Base-by-base conservation (phyloP, 2,113 vertebrate species). In the Tupaia tana region DNA sequence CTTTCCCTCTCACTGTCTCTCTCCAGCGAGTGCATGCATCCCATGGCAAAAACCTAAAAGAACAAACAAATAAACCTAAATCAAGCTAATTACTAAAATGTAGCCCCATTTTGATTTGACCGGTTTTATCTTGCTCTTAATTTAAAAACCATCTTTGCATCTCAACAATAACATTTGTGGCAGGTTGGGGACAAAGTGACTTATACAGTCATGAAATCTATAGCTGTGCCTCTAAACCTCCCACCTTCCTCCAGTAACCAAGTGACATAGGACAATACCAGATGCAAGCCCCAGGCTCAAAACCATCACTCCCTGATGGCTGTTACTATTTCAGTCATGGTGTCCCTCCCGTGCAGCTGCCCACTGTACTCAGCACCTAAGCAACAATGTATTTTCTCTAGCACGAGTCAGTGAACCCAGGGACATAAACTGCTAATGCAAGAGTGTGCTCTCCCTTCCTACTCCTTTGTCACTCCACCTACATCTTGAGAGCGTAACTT, bases 51-150 rank as follows among this genome's bases (percentile, higher is more conserved):
- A 43, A 43, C 43, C 43, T 43, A 43, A 43, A 43, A 43, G 43
- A 43, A 4, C 6, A 43, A 43, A 43, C 43, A 43, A 43, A 43
- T 43, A 92, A 90, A 89, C 81, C 5, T 16, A 82, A 83, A n/a
- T 71, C 61, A 34, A 95, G 63, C 67, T 15, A n/a, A n/a, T 88
- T 59, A 88, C 20, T 96, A 82, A 93, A 43, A 80, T 71, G 6
- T 18, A 43, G 31, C 13, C 70, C 54, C 31, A 27, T 27, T 90
- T 63, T 31, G 73, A 66, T 87, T 29, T 88, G 80, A 78, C 61
- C 69, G 59, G 9, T 58, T 90, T 86, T n/a, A 83, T 34, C 56
- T 93, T 83, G 10, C 84, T 95, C 31, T 22, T 91, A 70, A 91
- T 11, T 81, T 64, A 64, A 93, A 97, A 86, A 92, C 63, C 9